Evolutionary conservation across 2,888 invertebrate genomes (phyloP).

Genomic region (Resseliella maxima): DNA sequence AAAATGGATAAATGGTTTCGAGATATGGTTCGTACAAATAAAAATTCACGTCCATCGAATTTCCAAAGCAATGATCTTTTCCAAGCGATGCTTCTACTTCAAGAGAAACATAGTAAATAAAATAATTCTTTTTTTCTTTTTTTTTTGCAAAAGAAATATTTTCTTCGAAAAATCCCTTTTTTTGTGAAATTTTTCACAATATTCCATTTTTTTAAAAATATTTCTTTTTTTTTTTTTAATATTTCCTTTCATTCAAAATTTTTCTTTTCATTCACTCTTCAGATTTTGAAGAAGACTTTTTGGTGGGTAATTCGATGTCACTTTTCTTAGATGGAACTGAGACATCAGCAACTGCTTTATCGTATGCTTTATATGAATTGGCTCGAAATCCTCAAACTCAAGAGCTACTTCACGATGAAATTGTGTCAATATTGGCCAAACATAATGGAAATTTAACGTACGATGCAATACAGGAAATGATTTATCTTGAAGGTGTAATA

Average conservation of each 20-base stretch:
- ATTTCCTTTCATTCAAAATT: background rate
- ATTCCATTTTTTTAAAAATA: background rate
- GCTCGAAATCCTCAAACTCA: slow-evolving; percentile 70
- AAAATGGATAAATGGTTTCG: slow-evolving; percentile 52
- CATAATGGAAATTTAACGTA: slow-evolving; percentile 69
- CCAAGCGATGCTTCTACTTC: slow-evolving; percentile 69
- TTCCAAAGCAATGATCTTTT: slow-evolving; percentile 67
- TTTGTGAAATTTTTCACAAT: no score
- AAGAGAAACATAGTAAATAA: slow-evolving; percentile 62
- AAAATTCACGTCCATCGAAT: slow-evolving; percentile 64
- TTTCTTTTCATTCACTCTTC: background rate
- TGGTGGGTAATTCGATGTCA: slow-evolving; percentile 70
- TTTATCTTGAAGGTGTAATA: slow-evolving; percentile 71
- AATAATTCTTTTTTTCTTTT: no score
- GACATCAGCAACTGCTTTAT: slow-evolving; percentile 71
- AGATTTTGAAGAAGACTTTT: slow-evolving; percentile 66
- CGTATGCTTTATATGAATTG: slow-evolving; percentile 70
- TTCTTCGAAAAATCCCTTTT: no score
- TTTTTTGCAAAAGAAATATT: no score
- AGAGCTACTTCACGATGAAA: slow-evolving; percentile 68
- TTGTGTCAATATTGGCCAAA: slow-evolving; percentile 66
- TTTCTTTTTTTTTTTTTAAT: background rate
- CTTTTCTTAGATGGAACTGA: slow-evolving; percentile 74
- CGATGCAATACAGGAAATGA: slow-evolving; percentile 71
- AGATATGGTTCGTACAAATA: slow-evolving; percentile 67